Conservation (phyloP, 2,888 invertebrate species). For the Cecidostiba fungosa region DNA sequence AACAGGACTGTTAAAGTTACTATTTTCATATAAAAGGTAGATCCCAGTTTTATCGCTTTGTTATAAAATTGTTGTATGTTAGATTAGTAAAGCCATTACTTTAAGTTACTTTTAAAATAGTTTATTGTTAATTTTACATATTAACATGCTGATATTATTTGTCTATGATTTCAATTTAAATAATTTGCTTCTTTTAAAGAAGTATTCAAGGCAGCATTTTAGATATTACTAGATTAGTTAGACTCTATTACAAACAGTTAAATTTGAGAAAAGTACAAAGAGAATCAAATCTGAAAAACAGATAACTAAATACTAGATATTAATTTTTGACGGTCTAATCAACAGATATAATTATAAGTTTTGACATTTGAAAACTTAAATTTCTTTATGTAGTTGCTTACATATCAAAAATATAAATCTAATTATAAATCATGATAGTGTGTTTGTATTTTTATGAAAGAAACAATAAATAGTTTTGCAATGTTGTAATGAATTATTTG, state of each 20-base stretch:
- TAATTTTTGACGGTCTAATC: too few species aligned
- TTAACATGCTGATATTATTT: neutral
- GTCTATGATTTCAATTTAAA: neutral
- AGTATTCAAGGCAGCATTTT: neutral
- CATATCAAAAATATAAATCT: neutral
- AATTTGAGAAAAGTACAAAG: neutral
- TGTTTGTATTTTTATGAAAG: neutral
- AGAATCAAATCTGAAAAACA: neutral
- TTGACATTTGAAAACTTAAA: neutral
- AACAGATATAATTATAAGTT: neutral
- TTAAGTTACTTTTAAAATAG: neutral
- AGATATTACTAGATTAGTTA: neutral
- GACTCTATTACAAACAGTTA: neutral
- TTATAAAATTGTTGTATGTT: neutral
- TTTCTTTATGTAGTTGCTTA: neutral
- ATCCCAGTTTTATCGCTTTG: neutral
- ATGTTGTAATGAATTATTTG: neutral
- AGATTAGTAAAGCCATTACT: neutral
- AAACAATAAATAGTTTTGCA: slow-evolving; percentile 22
- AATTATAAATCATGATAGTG: neutral
- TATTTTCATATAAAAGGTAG: neutral
- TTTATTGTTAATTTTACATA: neutral
- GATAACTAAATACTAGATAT: neutral
- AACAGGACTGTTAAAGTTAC: neutral
- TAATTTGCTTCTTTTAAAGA: neutral